Evolutionary conservation across 2,797 vertebrate species (phyloP).

Genomic region (Silurus lanzhouensis): DNA sequence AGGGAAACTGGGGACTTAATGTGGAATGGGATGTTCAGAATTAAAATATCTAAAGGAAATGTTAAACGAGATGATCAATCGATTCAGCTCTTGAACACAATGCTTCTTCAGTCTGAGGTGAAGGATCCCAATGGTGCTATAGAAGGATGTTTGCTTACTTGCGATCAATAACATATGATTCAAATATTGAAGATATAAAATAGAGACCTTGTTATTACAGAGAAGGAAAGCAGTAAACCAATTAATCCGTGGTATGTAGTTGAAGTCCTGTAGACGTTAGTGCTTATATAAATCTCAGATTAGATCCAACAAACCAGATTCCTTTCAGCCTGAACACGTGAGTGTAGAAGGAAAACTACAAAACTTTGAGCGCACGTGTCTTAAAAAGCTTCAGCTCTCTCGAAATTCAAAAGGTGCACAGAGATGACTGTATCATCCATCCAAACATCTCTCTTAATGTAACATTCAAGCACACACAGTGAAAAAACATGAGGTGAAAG

Average conservation of each 20-base stretch:
- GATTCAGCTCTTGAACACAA: background rate
- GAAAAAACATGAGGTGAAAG: constrained; percentile 44
- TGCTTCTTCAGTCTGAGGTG: background rate
- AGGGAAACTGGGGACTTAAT: too few relatives aligned
- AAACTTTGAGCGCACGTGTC: too few relatives aligned
- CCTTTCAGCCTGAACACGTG: background rate
- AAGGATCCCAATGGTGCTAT: background rate
- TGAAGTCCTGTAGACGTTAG: background rate
- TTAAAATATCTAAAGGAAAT: too few relatives aligned
- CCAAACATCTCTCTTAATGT: background rate
- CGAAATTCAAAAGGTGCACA: constrained; percentile 40
- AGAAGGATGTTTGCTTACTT: background rate
- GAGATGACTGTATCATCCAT: constrained; percentile 31
- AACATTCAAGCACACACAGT: background rate
- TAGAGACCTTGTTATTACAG: too few relatives aligned
- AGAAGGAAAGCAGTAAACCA: background rate
- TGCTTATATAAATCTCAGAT: background rate
- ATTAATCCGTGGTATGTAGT: background rate
- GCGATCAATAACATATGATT: background rate
- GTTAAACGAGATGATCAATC: too few relatives aligned
- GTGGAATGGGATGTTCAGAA: too few relatives aligned
- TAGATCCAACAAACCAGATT: background rate
- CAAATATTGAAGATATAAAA: background rate
- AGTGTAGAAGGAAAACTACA: too few relatives aligned
- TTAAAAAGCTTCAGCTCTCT: constrained; percentile 30